A percentile compares a stretch with the other conserved stretches of the same genome.
These are phyloP conservation scores for Bimastos eiseni DNA, from an alignment of 2,888 invertebrate genomes.

Conservation along the genomic window DNA sequence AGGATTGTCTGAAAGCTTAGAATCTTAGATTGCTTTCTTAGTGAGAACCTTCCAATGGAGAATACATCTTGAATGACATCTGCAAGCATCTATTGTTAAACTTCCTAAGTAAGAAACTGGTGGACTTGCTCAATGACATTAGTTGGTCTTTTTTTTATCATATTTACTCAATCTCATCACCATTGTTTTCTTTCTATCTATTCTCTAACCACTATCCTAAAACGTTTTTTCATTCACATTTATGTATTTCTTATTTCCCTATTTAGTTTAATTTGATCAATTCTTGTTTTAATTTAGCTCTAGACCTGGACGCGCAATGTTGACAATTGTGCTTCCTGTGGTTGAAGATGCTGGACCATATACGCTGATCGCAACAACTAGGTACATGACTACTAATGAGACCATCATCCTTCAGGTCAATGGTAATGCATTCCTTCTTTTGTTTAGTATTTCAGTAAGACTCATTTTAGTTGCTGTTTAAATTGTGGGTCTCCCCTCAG, in stretches of 20 bases:
- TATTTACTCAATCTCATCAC: no score
- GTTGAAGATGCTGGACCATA: background rate
- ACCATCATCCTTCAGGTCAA: slow-evolving; percentile 9
- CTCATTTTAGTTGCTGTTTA: background rate
- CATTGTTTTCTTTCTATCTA: no score
- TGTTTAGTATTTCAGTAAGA: background rate
- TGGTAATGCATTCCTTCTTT: slow-evolving; percentile 9
- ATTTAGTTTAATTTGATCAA: background rate
- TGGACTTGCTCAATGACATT: no score
- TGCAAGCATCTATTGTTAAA: no score
- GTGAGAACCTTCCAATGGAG: no score
- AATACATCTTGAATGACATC: no score
- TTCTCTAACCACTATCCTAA: no score
- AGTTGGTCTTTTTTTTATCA: no score
- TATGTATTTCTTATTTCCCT: background rate
- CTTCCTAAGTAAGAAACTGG: no score
- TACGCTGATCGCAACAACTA: background rate
- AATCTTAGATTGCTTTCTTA: no score
- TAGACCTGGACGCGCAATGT: slow-evolving; percentile 1
- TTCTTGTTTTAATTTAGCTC: background rate
- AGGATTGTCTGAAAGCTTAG: no score
- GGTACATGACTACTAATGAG: background rate
- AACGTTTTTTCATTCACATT: no score
- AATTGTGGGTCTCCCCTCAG: background rate
- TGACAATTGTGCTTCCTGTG: background rate